phyloP scores from a whole-genome alignment of 2,888 invertebrate species.

The Meta bourneti region DNA sequence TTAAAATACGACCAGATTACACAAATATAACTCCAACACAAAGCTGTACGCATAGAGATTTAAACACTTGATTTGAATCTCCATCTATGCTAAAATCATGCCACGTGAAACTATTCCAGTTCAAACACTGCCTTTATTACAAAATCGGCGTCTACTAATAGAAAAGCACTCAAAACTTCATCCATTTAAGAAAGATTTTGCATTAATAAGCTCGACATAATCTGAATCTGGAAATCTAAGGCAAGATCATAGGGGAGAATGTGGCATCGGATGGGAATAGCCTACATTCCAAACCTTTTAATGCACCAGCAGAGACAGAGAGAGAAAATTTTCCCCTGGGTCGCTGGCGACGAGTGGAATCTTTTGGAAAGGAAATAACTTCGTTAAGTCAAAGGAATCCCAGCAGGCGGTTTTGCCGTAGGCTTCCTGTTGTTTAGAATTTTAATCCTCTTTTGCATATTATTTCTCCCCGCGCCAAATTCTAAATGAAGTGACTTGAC shows the following conservation, averaged over 20 bases:
- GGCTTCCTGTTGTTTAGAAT: constrained; percentile 15
- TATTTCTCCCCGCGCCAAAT: constrained; percentile 25
- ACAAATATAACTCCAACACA: no score
- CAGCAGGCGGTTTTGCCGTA: constrained; percentile 12
- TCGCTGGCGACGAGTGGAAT: constrained; percentile 15
- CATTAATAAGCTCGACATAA: constrained; percentile 25
- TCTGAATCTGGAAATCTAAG: constrained; percentile 18
- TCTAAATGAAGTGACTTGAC: constrained; percentile 31
- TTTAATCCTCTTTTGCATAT: constrained; percentile 51
- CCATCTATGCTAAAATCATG: neutral
- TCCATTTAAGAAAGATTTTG: constrained; percentile 37
- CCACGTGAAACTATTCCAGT: neutral
- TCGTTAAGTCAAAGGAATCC: constrained; percentile 45
- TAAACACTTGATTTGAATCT: neutral
- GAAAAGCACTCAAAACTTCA: constrained; percentile 12
- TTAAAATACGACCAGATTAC: no score
- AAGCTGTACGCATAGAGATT: no score
- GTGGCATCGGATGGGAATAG: constrained; percentile 1
- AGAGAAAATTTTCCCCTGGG: constrained; percentile 16
- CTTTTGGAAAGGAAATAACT: constrained; percentile 58
- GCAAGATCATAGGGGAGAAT: neutral
- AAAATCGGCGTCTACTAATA: neutral
- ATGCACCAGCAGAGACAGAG: neutral
- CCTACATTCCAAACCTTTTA: constrained; percentile 43
- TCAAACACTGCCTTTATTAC: neutral